Base-by-base conservation (phyloP, 2,797 vertebrate species). In the Oceanodroma leucorhoa region DNA sequence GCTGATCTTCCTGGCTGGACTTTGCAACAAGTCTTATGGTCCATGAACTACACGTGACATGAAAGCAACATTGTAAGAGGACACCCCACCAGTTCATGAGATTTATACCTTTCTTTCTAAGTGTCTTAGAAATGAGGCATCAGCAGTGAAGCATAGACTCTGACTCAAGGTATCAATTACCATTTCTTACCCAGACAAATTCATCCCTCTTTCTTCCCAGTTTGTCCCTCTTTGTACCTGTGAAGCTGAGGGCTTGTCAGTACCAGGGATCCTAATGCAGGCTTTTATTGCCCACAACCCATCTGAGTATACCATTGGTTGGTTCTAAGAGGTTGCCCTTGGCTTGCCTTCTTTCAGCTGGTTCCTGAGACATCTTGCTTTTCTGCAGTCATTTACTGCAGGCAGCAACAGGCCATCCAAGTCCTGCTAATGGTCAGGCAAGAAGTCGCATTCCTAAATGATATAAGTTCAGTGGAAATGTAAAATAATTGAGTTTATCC, bases 401-500 rank as follows among this genome's bases (percentile, higher is more conserved):
- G 61, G 46, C 62, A 77, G 50, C 61, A 81, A 43, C 55, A 71
- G 70, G 13, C 11, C 45, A 50, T 73, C 16, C 64, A 92, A 76
- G 83, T 48, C 24, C 27, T 81, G 18, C 23, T 79, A 87, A 91
- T 20, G 34, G 53, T 36, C 48, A 89, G 70, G 23, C 45, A 85
- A 95, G 54, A 88, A 81, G 75, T 79, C 18, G 2, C 43, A 40
- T 90, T 93, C 70, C 64, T 89, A 51, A 46, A 36, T 48, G 62
- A 69, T n/a, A 8, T 36, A 93, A 90, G 45, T 91, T 62, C 55
- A 89, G 70, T 82, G 85, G 54, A 89, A 94, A 87, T 43, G 40
- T 73, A 70, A 75, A 96, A 90, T 94, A 95, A 95, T 91, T 90
- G 30, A 80, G 91, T 96, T 94, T 94, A 83, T 95, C 62, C 72